Evolutionary conservation across 23 tunicate genomes (phyloP), one percentile per base, ranked within the genome.

Genomic region (Halocynthia roretzi): DNA sequence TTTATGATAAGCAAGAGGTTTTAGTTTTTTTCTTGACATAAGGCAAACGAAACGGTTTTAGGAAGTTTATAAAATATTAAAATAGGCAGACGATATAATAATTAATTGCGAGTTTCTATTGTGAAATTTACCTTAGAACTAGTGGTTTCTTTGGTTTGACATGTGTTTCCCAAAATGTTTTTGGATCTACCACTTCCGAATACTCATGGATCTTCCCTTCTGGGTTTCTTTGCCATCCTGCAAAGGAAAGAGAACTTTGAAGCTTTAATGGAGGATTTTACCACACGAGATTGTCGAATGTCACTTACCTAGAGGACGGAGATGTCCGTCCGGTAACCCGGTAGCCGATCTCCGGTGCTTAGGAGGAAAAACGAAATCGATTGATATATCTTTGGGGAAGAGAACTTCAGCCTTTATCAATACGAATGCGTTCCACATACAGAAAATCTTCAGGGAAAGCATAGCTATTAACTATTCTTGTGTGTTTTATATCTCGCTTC

Each of bases 221-320:
- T 53, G 96, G 89, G 10, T 67, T 65, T 52, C 96, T 54, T 81
- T 90, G 96, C 96, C 96, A 90, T 8, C 96, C 96, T 90, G 75
- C 19, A 58, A 19, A 10, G n/a, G 77, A 17, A 21, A 19, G 19
- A 22, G 15, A 68, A 68, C 21, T n/a, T 22, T 68, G 17, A 60
- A 40, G 50, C 50, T 72, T 60, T 60, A 15, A 60, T 15, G 64
- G 17, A 15, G 64, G 21, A 20, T 68, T 21, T 31, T 17, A 56
- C 12, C 5, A 53, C 12, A 72, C 2, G 9, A 70, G 22, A 19
- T 8, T 14, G 44, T 15, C 57, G n/a, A 82, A 48, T 71, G 12
- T n/a, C 50, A n/a, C 81, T 22, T 18, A 84, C 96, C 96, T 40
- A 90, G 75, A 5, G 96, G 96, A 70, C 96, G 76, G 8, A 90